Percentiles rank a stretch among this genome's conserved stretches.
phyloP scores from a whole-genome alignment of 2,888 invertebrate genomes.

The Polyommatus iphigenia region DNA sequence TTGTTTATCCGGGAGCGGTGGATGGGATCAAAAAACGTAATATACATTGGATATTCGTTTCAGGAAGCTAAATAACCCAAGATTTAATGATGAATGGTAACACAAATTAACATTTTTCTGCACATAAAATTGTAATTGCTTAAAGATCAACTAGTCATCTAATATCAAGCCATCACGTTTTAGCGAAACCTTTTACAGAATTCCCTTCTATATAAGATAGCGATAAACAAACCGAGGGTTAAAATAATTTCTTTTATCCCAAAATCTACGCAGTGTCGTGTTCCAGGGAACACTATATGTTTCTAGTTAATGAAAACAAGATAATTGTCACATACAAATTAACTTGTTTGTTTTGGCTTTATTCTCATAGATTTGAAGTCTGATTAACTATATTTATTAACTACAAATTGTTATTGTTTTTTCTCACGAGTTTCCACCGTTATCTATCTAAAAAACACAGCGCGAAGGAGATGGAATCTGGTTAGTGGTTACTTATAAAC shows the following conservation, averaged over 20 bases:
- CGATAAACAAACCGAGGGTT: neutral
- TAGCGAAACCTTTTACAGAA: neutral
- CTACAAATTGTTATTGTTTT: neutral
- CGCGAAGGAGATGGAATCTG: neutral
- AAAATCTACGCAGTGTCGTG: neutral
- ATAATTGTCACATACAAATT: neutral
- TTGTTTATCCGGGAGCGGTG: conserved; percentile 6
- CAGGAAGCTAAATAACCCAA: neutral
- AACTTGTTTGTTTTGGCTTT: neutral
- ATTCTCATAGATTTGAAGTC: neutral
- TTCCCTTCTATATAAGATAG: neutral
- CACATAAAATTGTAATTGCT: neutral
- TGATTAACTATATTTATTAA: neutral
- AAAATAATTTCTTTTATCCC: neutral
- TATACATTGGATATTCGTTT: neutral
- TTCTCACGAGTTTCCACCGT: neutral
- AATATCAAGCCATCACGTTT: neutral
- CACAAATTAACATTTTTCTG: neutral
- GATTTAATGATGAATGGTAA: neutral
- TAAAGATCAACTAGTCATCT: neutral
- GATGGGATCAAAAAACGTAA: neutral
- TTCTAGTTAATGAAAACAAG: neutral
- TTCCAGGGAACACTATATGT: conserved; percentile 14
- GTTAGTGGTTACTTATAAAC: neutral
- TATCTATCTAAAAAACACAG: neutral